Base-by-base conservation (phyloP, 2,113 vertebrate genomes). In the Phaethornis superciliosus region DNA sequence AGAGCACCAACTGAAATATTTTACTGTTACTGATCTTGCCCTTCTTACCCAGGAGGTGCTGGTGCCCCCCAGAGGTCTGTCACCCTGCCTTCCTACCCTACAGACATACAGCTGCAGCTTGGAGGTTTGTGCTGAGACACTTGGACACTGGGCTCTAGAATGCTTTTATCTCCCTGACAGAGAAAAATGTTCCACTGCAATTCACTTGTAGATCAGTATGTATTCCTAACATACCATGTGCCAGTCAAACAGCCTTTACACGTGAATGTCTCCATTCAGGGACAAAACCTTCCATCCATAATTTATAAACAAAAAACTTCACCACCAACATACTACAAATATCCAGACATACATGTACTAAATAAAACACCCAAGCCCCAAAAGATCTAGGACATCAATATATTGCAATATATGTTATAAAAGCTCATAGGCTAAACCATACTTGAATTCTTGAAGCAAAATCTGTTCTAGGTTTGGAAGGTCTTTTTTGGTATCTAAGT, bases 141-240 rank as follows among this genome's bases (percentile, higher is more conserved):
- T 90, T 10, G 90, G 75, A 87, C 85, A 96, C 81, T 0, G 8
- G 71, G 56, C 58, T 90, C 81, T 93, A 94, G 96, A 97, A 97
- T 96, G 96, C 97, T 97, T 98, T 98, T 96, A 97, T 97, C 96
- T 95, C 42, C 91, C 80, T 92, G 93, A 97, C 97, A 98, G 97
- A 97, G 95, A 96, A 96, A 97, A 97, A 95, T 49, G 86, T 96
- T 97, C 94, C 91, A 93, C 82, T 94, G 87, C 94, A 96, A 97
- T 97, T 97, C 95, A 97, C 94, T 95, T 93, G 93, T 72, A 92
- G 89, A 96, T 91, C 94, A 96, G 77, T 65, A 94, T 89, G 95
- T 97, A 94, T 92, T 98, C 97, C 93, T 94, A 96, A 91, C 93
- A 97, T 92, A 94, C 91, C 76, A 92, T 74, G 74, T 1, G 0